Conservation (phyloP, 2,797 vertebrate species). For the Epinephelus coioides region DNA sequence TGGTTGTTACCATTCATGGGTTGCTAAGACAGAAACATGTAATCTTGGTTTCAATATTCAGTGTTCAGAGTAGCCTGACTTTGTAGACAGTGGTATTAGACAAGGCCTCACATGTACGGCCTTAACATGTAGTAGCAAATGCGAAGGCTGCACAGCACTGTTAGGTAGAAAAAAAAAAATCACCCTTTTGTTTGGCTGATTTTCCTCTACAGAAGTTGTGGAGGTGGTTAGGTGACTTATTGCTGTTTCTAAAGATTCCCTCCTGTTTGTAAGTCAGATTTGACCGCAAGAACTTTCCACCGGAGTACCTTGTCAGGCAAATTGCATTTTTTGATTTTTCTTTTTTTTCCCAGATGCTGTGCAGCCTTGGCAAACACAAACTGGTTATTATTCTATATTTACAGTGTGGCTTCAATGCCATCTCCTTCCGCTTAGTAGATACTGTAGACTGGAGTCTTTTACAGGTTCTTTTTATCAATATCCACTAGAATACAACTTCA, state of each 20-base stretch:
- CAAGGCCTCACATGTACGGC: slow-evolving; percentile 77
- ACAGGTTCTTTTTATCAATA: slow-evolving; percentile 74
- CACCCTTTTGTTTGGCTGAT: not conserved
- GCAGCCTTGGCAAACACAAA: slow-evolving; percentile 76
- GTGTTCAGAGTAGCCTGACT: slow-evolving; percentile 80
- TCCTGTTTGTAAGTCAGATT: not conserved
- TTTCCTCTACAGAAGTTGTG: not conserved
- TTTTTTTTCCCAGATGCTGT: slow-evolving; percentile 44
- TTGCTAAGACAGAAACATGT: slow-evolving; percentile 73
- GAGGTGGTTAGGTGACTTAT: not conserved
- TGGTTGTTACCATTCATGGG: slow-evolving; percentile 56
- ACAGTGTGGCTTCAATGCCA: slow-evolving; percentile 81
- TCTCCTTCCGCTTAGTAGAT: slow-evolving; percentile 78
- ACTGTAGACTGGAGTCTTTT: slow-evolving; percentile 74
- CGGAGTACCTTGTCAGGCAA: not conserved
- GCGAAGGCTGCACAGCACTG: slow-evolving; percentile 68
- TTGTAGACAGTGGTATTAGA: slow-evolving; percentile 80
- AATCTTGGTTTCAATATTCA: slow-evolving; percentile 78
- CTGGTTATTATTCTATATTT: slow-evolving; percentile 80
- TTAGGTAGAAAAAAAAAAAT: slow-evolving; percentile 3
- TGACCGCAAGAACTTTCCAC: slow-evolving; percentile 11
- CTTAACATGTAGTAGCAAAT: slow-evolving; percentile 77
- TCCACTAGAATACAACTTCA: slow-evolving; percentile 68
- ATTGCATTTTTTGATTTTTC: slow-evolving; percentile 12
- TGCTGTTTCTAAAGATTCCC: slow-evolving; percentile 15